These are phyloP conservation scores for Poecile atricapillus DNA, from an alignment of 2,113 vertebrate species.

Conservation along the genomic window DNA sequence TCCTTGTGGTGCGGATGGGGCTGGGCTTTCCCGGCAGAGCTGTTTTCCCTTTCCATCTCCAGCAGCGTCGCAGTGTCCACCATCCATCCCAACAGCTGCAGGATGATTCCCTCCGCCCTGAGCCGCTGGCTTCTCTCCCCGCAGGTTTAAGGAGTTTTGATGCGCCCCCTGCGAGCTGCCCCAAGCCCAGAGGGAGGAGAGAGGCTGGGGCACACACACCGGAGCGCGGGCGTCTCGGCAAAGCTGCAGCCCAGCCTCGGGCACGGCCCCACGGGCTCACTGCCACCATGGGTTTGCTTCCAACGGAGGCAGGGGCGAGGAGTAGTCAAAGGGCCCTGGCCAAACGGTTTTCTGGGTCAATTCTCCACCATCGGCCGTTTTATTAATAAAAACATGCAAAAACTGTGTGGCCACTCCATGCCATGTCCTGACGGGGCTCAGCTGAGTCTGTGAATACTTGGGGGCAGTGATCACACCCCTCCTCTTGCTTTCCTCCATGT, in stretches of 20 bases:
- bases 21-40: neutral
- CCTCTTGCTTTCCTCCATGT: fast-evolving
- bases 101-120: fast-evolving
- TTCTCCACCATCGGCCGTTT: neutral
- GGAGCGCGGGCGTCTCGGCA: neutral
- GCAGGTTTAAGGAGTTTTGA: conserved; percentile 50
- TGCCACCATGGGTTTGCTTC: fast-evolving
- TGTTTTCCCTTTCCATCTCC: fast-evolving
- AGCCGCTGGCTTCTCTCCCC: neutral
- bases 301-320: neutral
- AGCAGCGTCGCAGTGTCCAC: fast-evolving
- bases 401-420: fast-evolving
- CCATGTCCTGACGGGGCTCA: fast-evolving
- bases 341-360: neutral
- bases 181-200: neutral
- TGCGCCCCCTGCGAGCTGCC: fast-evolving
- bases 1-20: fast-evolving
- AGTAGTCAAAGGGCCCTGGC: neutral
- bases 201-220: neutral
- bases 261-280: neutral
- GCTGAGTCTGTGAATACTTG: fast-evolving
- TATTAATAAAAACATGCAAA: conserved; percentile 20
- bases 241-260: neutral
- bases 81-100: fast-evolving
- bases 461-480: fast-evolving